These are phyloP conservation scores for Cacatua alba DNA, from an alignment of 2,113 vertebrate species.

Conservation along the genomic window DNA sequence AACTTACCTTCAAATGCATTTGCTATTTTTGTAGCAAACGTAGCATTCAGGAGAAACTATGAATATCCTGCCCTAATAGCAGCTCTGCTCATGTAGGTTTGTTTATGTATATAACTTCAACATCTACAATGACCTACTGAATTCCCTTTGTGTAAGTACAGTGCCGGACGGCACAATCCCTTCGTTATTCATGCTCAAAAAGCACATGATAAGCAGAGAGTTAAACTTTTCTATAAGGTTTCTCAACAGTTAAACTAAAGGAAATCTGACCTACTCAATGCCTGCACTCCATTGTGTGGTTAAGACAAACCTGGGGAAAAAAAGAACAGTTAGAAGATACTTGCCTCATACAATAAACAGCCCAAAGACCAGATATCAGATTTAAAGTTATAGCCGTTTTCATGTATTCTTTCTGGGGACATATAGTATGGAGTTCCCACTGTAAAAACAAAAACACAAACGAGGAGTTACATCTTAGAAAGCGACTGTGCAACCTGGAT, in stretches of 20 bases:
- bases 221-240: background rate
- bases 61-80: background rate
- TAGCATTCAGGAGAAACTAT: background rate
- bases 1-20: background rate
- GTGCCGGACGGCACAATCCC: background rate
- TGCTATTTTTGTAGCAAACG: background rate
- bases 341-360: constrained; percentile 97
- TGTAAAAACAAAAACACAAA: constrained; percentile 70
- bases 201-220: accelerated
- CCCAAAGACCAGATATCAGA: constrained; percentile 99
- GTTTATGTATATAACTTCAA: background rate
- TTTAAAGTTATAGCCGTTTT: constrained; percentile 99
- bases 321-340: background rate
- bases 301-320: background rate
- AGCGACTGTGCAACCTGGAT: background rate
- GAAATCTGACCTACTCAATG: background rate
- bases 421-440: constrained; percentile 99
- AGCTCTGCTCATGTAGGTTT: background rate
- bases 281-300: background rate
- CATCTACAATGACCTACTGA: background rate
- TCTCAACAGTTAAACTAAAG: background rate
- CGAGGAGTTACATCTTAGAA: background rate
- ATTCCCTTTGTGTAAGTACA: background rate
- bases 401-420: constrained; percentile 98
- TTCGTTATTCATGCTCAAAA: accelerated